phyloP scores from a whole-genome alignment of 2,888 invertebrate genomes.

The Ochlodes sylvanus region DNA sequence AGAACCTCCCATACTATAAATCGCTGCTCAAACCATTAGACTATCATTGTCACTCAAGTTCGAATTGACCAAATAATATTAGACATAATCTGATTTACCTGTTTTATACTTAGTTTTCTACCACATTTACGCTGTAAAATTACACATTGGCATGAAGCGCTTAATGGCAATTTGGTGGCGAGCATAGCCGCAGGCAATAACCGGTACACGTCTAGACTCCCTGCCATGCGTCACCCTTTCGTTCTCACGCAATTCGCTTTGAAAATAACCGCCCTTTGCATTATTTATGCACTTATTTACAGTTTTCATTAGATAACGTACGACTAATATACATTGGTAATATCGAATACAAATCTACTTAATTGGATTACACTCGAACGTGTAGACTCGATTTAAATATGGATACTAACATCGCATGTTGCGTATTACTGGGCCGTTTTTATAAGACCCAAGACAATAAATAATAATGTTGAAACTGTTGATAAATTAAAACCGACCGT shows the following conservation, averaged over 20 bases:
- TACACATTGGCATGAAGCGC: neutral
- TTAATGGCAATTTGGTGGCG: slow-evolving; percentile 6
- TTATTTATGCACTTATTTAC: slow-evolving; percentile 49
- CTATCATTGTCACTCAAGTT: no score
- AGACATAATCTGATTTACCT: no score
- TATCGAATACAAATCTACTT: slow-evolving; percentile 40
- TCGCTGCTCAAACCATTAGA: no score
- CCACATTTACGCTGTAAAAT: neutral
- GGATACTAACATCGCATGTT: slow-evolving; percentile 18
- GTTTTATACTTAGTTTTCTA: no score
- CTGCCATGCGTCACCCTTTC: slow-evolving; percentile 70
- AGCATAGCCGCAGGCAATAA: slow-evolving; percentile 19
- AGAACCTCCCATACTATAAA: no score
- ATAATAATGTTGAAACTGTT: slow-evolving; percentile 30
- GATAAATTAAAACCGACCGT: slow-evolving; percentile 29
- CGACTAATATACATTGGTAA: slow-evolving; percentile 36
- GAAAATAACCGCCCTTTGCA: slow-evolving; percentile 61
- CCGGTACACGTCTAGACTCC: slow-evolving; percentile 62
- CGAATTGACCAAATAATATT: no score
- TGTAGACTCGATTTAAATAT: slow-evolving; percentile 26
- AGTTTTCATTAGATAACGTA: slow-evolving; percentile 42
- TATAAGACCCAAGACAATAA: slow-evolving; percentile 13
- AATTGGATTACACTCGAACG: slow-evolving; percentile 29
- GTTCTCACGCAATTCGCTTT: slow-evolving; percentile 77
- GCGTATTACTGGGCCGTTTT: slow-evolving; percentile 15